Base-by-base conservation (phyloP, 2,888 invertebrate species). In the Orchesella flavescens region DNA sequence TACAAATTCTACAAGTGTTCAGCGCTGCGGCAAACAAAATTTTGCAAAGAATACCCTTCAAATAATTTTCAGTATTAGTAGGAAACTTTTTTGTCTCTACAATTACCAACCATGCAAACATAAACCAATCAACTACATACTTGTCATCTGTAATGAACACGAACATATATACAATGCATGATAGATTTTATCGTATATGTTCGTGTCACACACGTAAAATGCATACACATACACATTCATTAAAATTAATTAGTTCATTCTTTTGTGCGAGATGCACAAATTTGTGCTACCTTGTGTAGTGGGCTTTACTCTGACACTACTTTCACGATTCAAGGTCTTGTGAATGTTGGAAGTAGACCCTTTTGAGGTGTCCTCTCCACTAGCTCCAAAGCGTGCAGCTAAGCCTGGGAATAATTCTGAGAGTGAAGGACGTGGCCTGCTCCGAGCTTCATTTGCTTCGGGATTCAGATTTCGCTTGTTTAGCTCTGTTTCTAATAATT, bases 381-480 rank as follows among this genome's bases (percentile, higher is more conserved):
- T 83, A 65, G 81, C 87, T 73, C 88, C 88, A 76, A 88, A 88
- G 44, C 88, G 85, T 65, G 88, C 88, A 59, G 87, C 87, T 53
- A 88, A 73, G 21, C 87, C 86, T 66, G 88, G 88, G 79, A 88
- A 88, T 57, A 88, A 83, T 84, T 88, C 88, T 46, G 88, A 88
- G 43, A 88, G 83, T 34, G 88, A 88, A 55, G 88, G 88, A 66
- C 88, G 83, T 61, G 87, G 87, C 76, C 88, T 76, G 69, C 86
- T 80, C 43, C 87, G 78, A 71, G 83, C 85, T 69, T 88, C 88
- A 59, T 82, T 82, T 57, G 86, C 79, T 71, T 87, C 87, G 55
- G 87, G 84, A 68, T 86, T 86, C 82, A 87, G 83, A 77, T 87
- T 87, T 85, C 86, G 77, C 85, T 87, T 87, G 77, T 85, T 87